These are phyloP conservation scores for Kobus ellipsiprymnus DNA, from an alignment of 2,113 vertebrate species.

Conservation along the genomic window DNA sequence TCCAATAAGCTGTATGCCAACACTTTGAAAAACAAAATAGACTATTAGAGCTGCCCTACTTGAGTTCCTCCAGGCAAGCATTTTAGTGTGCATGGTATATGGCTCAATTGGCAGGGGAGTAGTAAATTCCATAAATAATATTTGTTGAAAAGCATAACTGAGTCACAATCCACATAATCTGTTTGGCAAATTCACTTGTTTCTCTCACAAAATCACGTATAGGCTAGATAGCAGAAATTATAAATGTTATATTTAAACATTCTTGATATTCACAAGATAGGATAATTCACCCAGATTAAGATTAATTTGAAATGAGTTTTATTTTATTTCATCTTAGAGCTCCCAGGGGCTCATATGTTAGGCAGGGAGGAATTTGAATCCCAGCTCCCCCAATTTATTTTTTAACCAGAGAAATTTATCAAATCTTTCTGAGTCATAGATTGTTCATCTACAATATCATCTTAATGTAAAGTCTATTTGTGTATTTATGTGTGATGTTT, in stretches of 20 bases:
- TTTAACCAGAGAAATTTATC: neutral
- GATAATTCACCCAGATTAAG: neutral
- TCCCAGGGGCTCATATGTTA: neutral
- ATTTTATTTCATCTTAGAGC: neutral
- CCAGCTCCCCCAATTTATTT: neutral
- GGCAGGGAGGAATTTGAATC: neutral
- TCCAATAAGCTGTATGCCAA: conserved; percentile 20
- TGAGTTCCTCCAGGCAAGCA: neutral
- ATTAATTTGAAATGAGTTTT: neutral
- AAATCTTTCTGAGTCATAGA: neutral
- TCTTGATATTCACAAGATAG: neutral
- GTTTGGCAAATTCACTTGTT: neutral
- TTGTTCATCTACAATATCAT: neutral
- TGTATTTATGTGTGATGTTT: neutral
- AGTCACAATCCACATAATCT: neutral
- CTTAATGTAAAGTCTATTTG: neutral
- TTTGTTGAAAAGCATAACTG: conserved; percentile 21
- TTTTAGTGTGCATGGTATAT: neutral
- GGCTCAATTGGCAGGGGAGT: conserved; percentile 14
- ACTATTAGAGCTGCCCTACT: conserved; percentile 28
- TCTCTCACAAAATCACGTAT: neutral
- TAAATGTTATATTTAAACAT: neutral
- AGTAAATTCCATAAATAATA: neutral
- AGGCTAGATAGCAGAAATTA: neutral
- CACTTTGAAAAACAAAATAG: conserved; percentile 56